These are phyloP conservation scores for Aplocera efformata DNA, from an alignment of 2,888 invertebrate species.

Conservation along the genomic window DNA sequence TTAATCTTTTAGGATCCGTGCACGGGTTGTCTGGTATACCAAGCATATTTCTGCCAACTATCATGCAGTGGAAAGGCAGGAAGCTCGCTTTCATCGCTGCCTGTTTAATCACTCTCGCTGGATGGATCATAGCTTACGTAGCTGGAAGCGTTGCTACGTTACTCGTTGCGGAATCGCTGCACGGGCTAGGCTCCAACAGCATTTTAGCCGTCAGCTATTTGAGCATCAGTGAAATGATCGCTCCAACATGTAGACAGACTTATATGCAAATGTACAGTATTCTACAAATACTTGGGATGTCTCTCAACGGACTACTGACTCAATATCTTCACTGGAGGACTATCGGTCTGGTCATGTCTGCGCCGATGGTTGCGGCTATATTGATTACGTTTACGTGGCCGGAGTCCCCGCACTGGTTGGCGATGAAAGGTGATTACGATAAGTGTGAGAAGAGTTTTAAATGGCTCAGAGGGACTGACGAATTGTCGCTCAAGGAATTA, in stretches of 20 bases:
- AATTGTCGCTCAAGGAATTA: constrained; percentile 18
- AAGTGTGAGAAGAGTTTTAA: constrained; percentile 21
- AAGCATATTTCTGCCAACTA: constrained; percentile 26
- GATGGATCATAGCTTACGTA: constrained; percentile 24
- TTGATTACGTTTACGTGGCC: constrained; percentile 20
- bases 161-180: constrained; percentile 26
- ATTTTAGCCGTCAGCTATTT: constrained; percentile 21
- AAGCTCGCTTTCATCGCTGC: constrained; percentile 28
- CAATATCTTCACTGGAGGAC: constrained; percentile 19
- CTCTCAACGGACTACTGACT: constrained; percentile 7
- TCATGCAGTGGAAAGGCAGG: constrained; percentile 31
- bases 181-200: constrained; percentile 29
- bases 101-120: constrained; percentile 23
- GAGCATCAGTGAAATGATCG: constrained; percentile 28
- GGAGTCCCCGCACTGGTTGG: constrained; percentile 28
- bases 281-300: constrained; percentile 21
- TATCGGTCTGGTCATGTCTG: constrained; percentile 16
- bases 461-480: constrained; percentile 25
- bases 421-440: constrained; percentile 22
- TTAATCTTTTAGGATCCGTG: constrained; percentile 25
- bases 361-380: constrained; percentile 12
- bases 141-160: constrained; percentile 14
- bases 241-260: constrained; percentile 26
- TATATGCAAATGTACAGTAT: constrained; percentile 18
- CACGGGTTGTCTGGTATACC: constrained; percentile 33